phyloP scores from a whole-genome alignment of 1,140 invertebrate genomes.

The Caenorhabditis tropicalis region DNA sequence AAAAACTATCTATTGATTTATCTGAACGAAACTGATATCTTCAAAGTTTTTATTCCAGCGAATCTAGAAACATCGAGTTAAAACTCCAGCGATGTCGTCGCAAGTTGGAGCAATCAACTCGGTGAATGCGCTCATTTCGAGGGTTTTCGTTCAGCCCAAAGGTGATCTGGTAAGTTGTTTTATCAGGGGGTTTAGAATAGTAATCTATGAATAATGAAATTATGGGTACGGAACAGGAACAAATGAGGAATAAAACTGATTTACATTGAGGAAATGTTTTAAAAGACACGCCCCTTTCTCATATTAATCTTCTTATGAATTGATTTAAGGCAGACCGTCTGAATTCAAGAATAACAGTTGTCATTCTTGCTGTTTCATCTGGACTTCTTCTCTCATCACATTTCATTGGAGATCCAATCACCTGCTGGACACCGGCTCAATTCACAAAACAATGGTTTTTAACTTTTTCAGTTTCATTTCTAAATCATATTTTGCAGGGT shows the following conservation, averaged over 20 bases:
- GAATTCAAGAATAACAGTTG: slow-evolving; percentile 68
- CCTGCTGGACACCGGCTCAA: slow-evolving; percentile 71
- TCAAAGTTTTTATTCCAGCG: neutral
- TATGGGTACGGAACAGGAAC: neutral
- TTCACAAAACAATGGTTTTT: slow-evolving; percentile 62
- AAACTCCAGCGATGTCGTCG: slow-evolving; percentile 45
- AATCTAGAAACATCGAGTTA: slow-evolving; percentile 13
- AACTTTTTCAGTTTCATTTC: neutral
- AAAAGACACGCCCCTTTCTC: neutral
- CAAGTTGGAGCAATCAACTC: slow-evolving; percentile 68
- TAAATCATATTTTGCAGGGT: slow-evolving; percentile 53
- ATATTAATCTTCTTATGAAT: neutral
- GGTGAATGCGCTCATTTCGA: slow-evolving; percentile 68
- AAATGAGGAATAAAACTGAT: neutral
- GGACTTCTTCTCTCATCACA: slow-evolving; percentile 67
- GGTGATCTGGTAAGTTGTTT: slow-evolving; percentile 69
- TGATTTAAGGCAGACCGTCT: slow-evolving; percentile 70
- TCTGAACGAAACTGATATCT: neutral
- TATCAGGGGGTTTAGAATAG: neutral
- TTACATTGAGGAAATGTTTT: neutral
- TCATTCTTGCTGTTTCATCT: slow-evolving; percentile 64
- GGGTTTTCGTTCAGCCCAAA: slow-evolving; percentile 70
- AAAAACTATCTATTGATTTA: slow-evolving; percentile 18
- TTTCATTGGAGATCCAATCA: slow-evolving; percentile 72
- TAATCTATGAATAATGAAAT: neutral